phyloP scores from a whole-genome alignment of 2,113 vertebrate species.

The Odontesthes bonariensis region DNA sequence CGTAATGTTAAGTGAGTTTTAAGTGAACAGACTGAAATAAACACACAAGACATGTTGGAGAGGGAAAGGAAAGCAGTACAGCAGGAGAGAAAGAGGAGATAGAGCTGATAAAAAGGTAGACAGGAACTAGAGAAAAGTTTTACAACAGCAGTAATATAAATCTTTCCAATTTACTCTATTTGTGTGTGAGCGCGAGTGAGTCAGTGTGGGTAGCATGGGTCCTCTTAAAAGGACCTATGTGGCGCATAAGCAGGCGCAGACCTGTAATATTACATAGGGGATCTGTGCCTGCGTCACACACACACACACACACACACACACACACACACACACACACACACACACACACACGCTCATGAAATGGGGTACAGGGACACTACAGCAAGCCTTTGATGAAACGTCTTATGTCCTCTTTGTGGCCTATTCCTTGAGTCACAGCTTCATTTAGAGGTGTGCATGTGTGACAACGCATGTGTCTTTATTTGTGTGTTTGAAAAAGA shows the following conservation, averaged over 20 bases:
- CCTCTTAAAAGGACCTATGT: slow-evolving; percentile 70
- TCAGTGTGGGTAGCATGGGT: slow-evolving; percentile 34
- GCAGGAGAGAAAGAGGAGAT: neutral
- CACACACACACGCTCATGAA: slow-evolving; percentile 6
- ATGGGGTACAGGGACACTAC: slow-evolving; percentile 52
- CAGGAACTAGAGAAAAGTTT: slow-evolving; percentile 55
- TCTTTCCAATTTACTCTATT: slow-evolving; percentile 65
- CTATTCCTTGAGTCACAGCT: slow-evolving; percentile 66
- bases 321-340: slow-evolving; percentile 15
- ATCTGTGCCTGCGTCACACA: slow-evolving; percentile 31
- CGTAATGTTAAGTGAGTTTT: neutral
- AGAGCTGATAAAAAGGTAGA: slow-evolving; percentile 12
- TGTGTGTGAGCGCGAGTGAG: slow-evolving; percentile 29
- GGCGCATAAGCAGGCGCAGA: slow-evolving; percentile 67
- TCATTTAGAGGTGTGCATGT: slow-evolving; percentile 57
- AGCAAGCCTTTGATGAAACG: slow-evolving; percentile 68
- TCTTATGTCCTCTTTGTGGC: slow-evolving; percentile 70
- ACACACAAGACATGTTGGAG: neutral
- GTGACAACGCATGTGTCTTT: slow-evolving; percentile 10
- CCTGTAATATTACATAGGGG: slow-evolving; percentile 55
- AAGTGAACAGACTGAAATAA: neutral
- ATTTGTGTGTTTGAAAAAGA: slow-evolving; percentile 10
- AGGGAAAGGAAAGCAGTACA: neutral
- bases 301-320: slow-evolving; percentile 22
- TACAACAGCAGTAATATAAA: slow-evolving; percentile 70